phyloP scores from a whole-genome alignment of 2,797 vertebrate genomes.

The Pseudochirops corinnae region DNA sequence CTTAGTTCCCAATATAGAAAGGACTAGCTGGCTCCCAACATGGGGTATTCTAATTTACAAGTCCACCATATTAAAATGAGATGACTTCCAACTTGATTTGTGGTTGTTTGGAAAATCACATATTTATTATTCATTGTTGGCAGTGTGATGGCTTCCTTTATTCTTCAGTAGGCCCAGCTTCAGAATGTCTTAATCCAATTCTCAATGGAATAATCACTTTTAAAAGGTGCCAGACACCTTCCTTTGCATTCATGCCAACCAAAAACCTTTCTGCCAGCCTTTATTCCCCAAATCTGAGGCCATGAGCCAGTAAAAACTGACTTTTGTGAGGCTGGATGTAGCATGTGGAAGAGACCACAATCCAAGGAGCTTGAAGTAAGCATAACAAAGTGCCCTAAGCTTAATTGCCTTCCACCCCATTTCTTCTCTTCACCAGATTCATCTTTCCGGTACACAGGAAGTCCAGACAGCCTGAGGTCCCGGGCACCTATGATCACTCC shows the following conservation, averaged over 20 bases:
- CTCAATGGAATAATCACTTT: slow-evolving; percentile 19
- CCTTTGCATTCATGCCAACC: slow-evolving; percentile 22
- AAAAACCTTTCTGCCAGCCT: slow-evolving; percentile 21
- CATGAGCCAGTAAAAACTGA: not conserved
- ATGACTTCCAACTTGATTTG: not conserved
- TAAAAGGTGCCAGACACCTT: not conserved
- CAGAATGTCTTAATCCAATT: slow-evolving; percentile 35
- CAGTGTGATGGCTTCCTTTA: not conserved
- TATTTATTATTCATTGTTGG: slow-evolving; percentile 26
- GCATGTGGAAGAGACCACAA: not conserved
- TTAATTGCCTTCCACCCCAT: not conserved
- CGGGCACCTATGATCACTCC: slow-evolving; percentile 99
- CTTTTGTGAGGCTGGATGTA: slow-evolving; percentile 6
- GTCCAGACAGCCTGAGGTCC: slow-evolving; percentile 97
- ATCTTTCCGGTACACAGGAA: slow-evolving; percentile 97
- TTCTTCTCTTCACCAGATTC: slow-evolving; percentile 88
- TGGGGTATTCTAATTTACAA: not conserved
- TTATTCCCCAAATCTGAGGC: not conserved
- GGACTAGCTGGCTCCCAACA: not conserved
- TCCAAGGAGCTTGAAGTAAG: not conserved
- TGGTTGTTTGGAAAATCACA: slow-evolving; percentile 22
- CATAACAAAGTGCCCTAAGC: not conserved
- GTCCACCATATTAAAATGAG: not conserved
- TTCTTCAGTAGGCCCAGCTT: slow-evolving; percentile 15
- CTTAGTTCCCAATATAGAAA: slow-evolving; percentile 8